Conservation (phyloP, 2,888 invertebrate genomes). For the Adelphocoris suturalis region DNA sequence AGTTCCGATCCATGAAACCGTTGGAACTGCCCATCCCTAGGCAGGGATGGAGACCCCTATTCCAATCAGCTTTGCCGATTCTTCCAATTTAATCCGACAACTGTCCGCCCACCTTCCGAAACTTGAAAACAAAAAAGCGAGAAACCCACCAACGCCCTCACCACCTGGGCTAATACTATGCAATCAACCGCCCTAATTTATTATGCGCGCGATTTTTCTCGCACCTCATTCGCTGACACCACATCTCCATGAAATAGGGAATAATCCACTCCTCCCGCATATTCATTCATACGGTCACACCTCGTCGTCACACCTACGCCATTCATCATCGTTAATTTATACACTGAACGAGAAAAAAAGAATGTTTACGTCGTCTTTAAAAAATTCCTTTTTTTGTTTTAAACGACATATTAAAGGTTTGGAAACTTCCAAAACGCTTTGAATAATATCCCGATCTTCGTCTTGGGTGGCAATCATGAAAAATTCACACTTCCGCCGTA, state of each 20-base stretch:
- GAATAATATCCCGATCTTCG: slow-evolving; percentile 12
- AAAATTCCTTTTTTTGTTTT: background rate
- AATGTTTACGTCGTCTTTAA: background rate
- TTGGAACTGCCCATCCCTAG: too few relatives aligned
- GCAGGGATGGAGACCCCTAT: too few relatives aligned
- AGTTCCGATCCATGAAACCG: too few relatives aligned
- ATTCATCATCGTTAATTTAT: slow-evolving; percentile 32
- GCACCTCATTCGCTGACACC: background rate
- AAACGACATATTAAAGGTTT: background rate
- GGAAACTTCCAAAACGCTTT: background rate
- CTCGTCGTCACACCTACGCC: background rate
- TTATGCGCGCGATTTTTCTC: background rate
- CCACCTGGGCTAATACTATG: background rate
- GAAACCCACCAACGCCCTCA: background rate
- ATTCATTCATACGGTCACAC: background rate
- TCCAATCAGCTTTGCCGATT: background rate
- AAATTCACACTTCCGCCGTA: slow-evolving; percentile 19
- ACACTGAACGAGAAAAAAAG: background rate
- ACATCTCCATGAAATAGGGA: background rate
- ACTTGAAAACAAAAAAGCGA: background rate
- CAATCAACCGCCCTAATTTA: background rate
- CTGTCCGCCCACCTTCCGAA: background rate
- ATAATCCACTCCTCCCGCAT: slow-evolving; percentile 1
- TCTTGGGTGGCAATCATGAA: slow-evolving; percentile 21
- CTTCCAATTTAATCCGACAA: background rate